A percentile compares a stretch with the other conserved stretches of the same genome.
These are phyloP conservation scores for Flexamia atlantica DNA, from an alignment of 2,888 invertebrate species.

Conservation along the genomic window DNA sequence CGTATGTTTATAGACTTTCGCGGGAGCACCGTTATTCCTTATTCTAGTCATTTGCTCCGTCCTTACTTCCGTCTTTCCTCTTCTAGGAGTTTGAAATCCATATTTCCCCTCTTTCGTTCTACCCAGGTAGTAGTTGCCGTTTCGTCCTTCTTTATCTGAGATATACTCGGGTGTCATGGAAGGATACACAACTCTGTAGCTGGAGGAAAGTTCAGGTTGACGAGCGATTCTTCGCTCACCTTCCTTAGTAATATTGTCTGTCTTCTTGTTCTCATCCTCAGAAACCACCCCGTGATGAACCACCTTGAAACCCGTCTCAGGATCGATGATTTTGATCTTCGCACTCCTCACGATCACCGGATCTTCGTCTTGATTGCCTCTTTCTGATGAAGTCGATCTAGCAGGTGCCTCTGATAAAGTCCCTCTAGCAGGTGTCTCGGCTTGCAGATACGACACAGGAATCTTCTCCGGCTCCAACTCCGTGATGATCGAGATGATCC, in stretches of 20 bases:
- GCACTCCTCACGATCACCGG: slow-evolving; percentile 30
- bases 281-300: slow-evolving; percentile 24
- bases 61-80: slow-evolving; percentile 39
- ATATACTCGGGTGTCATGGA: neutral
- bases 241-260: neutral
- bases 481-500: slow-evolving; percentile 50
- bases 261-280: neutral
- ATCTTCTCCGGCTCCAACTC: slow-evolving; percentile 46
- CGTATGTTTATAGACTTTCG: slow-evolving; percentile 29
- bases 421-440: neutral
- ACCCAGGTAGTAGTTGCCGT: neutral
- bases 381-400: neutral
- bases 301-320: slow-evolving; percentile 37
- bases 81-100: slow-evolving; percentile 32
- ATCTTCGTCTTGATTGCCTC: neutral
- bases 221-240: neutral
- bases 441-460: slow-evolving; percentile 31
- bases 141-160: neutral
- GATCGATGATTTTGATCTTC: slow-evolving; percentile 36
- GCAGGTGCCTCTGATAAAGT: neutral
- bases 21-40: slow-evolving; percentile 27
- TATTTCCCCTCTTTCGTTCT: slow-evolving; percentile 21
- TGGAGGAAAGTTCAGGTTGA: neutral
- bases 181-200: slow-evolving; percentile 17
- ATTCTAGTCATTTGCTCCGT: slow-evolving; percentile 25